Base-by-base conservation (phyloP, 2,797 vertebrate species). In the Tympanoctomys barrerae region DNA sequence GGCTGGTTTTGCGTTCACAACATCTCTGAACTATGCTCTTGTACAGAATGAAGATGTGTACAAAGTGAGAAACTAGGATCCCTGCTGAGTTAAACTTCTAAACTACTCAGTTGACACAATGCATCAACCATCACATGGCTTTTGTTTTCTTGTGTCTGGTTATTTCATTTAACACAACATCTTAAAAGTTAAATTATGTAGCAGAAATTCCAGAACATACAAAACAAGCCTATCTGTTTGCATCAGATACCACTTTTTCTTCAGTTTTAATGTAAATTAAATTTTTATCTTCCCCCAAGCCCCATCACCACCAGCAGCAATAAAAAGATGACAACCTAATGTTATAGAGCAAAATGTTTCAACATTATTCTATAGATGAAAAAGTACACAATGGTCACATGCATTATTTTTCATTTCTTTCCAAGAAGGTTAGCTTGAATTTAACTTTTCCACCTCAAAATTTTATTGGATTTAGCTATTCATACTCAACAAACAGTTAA, bases 131-230 rank as follows among this genome's bases (percentile, higher is more conserved):
- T 19, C 18, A 19, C 57, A 59, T 59, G 64, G 49, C 8, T 26
- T 22, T 70, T 52, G 31, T 86, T 70, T 70, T 85, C 39, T 14
- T 54, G 49, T 86, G 24, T 3, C 46, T 70, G 4, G 7, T 24
- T 54, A 70, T 54, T 70, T 36, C 49, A 54, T 13, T 54, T 39
- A 84, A 54, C 13, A 52, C 21, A 49, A 39, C 39, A 39, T 68
- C 7, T 70, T 66, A 66, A 87, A 84, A 78, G 16, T 92, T 84
- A 59, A 71, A 18, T 81, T 90, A 49, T 66, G 3, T 46, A 75
- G 52, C n/a, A 68, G 62, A 61, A 70, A 77, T 61, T 87, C 26
- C 39, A 31, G n/a, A 87, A 36, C 9, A 78, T 14, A 66, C 39
- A 83, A 78, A 87, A 77, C 75, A 82, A 21, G n/a, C 39, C 10